Conservation (phyloP, 2,113 vertebrate genomes). For the Prochilodus magdalenae region DNA sequence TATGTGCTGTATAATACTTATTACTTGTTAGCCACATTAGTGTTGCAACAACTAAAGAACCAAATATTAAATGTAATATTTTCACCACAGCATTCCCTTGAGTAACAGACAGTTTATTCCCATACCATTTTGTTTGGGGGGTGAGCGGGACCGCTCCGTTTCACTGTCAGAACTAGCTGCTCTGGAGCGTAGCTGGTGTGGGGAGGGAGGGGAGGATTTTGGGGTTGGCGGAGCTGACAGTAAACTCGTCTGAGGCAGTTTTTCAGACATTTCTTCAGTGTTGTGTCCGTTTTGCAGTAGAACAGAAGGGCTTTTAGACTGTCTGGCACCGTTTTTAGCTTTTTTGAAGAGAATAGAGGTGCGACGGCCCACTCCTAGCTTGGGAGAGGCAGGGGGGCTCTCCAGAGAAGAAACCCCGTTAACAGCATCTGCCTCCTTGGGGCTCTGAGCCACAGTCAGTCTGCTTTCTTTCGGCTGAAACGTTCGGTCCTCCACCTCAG, state of each 20-base stretch:
- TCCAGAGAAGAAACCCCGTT: conserved; percentile 80
- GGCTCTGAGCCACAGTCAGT: conserved; percentile 70
- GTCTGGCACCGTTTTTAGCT: conserved; percentile 88
- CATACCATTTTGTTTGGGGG: conserved; percentile 79
- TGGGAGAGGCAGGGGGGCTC: conserved; percentile 61
- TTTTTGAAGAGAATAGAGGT: conserved; percentile 93
- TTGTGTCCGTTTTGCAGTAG: conserved; percentile 81
- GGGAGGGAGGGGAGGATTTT: conserved; percentile 61
- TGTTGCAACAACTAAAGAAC: too few relatives aligned
- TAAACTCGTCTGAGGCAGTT: conserved; percentile 39
- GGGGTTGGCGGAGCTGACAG: conserved; percentile 52
- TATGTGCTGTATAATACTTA: too few relatives aligned
- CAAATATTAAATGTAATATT: too few relatives aligned
- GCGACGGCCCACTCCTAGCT: conserved; percentile 85
- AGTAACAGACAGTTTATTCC: conserved; percentile 19
- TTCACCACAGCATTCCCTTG: too few relatives aligned
- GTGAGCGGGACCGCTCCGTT: conserved; percentile 76
- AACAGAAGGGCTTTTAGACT: conserved; percentile 76
- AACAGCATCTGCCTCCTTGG: conserved; percentile 65
- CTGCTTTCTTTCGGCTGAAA: conserved; percentile 62
- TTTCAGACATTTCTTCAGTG: conserved; percentile 63
- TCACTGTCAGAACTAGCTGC: conserved; percentile 77
- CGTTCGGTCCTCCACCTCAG: neutral
- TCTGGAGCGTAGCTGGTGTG: conserved; percentile 72
- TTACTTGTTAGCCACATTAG: too few relatives aligned